Conservation (phyloP, 2,113 vertebrate species). For the Sakesphorus luctuosus region DNA sequence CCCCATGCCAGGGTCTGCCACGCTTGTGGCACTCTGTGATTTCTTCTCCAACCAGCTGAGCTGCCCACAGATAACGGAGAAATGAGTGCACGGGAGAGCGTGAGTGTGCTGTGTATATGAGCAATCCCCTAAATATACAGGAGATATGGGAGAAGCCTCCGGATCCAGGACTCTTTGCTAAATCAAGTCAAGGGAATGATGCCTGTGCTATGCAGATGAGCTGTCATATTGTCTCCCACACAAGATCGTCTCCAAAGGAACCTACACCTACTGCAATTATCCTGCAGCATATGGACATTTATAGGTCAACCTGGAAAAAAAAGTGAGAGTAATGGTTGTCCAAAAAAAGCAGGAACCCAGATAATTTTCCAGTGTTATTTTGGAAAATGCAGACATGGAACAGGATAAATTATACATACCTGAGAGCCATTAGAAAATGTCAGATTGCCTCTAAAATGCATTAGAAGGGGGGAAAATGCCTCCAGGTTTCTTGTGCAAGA, state of each 20-base stretch:
- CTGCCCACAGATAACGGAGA: not conserved
- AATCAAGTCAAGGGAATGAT: constrained; percentile 40
- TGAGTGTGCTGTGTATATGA: not conserved
- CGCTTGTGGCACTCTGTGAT: rapidly evolving
- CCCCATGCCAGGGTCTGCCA: not conserved
- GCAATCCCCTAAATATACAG: not conserved
- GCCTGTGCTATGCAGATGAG: constrained; percentile 61
- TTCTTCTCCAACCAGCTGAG: not conserved
- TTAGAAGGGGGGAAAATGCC: not conserved
- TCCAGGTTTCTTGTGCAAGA: not conserved
- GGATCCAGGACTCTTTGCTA: constrained; percentile 28
- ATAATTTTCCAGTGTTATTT: constrained; percentile 14
- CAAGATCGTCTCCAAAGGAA: constrained; percentile 56
- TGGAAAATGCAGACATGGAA: not conserved
- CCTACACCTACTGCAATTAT: constrained; percentile 62
- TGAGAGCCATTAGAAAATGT: constrained; percentile 39
- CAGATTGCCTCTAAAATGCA: not conserved
- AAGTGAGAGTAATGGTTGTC: constrained; percentile 11
- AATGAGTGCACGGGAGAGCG: not conserved
- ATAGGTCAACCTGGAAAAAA: constrained; percentile 50
- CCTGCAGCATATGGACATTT: constrained; percentile 62
- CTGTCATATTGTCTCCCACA: constrained; percentile 67
- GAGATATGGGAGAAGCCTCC: constrained; percentile 14
- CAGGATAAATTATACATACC: constrained; percentile 34
- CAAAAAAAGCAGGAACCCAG: constrained; percentile 40